Percentiles rank a stretch among this genome's conserved stretches.
Conservation (phyloP, 2,797 vertebrate genomes). For the Mus caroli region DNA sequence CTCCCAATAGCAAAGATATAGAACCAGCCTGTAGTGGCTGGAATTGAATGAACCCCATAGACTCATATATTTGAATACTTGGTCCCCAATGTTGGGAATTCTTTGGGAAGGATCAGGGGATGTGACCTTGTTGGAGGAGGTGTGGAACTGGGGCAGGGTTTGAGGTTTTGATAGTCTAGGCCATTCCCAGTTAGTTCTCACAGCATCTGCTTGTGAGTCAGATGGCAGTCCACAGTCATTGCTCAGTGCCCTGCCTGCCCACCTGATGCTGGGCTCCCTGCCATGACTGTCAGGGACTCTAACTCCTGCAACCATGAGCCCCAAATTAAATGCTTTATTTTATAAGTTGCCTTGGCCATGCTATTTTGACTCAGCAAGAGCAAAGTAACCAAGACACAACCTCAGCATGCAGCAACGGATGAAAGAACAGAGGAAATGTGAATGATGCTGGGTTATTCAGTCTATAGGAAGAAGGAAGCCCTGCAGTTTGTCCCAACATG, state of each 20-base stretch:
- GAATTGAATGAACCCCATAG: neutral
- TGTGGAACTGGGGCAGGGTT: neutral
- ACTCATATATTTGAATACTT: neutral
- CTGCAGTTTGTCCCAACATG: neutral
- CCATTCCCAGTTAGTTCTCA: neutral
- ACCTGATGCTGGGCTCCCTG: neutral
- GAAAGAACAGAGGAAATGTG: neutral
- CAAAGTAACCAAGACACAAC: neutral
- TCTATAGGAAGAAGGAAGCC: neutral
- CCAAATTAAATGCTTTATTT: neutral
- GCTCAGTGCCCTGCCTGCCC: too few species aligned
- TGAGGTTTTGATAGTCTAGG: neutral
- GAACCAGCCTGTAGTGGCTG: neutral
- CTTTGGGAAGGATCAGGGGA: neutral
- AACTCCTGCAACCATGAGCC: neutral
- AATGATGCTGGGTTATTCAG: neutral
- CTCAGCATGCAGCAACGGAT: neutral
- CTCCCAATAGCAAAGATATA: neutral
- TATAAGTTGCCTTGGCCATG: neutral
- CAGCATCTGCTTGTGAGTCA: neutral
- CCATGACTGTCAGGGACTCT: neutral
- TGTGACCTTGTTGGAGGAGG: neutral
- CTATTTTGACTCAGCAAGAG: neutral
- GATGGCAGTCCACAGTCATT: neutral
- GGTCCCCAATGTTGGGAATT: too few species aligned